Percentiles rank a stretch among this genome's conserved stretches.
Evolutionary conservation across 2,797 vertebrate species (phyloP).

Genomic region (Melopsittacus undulatus): DNA sequence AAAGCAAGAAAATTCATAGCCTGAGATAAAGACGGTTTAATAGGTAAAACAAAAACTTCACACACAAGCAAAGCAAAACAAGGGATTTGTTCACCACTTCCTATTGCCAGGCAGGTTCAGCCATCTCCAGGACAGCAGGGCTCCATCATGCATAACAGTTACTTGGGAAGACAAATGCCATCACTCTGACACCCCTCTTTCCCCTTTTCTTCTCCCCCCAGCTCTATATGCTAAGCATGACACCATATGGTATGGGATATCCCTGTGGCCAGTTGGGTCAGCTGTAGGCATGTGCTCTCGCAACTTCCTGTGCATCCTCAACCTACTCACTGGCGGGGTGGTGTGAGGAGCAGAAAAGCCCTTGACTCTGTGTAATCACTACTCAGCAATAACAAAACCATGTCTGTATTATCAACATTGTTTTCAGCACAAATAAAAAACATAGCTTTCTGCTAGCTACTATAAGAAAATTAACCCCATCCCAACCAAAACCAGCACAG

Average conservation of each 20-base stretch:
- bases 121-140: not conserved
- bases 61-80: not conserved
- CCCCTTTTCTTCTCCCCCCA: not conserved
- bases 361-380: not conserved
- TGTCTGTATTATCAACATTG: not conserved
- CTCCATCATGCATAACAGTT: not conserved
- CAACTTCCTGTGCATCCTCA: not conserved
- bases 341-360: not conserved
- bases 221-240: not conserved
- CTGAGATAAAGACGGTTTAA: not conserved
- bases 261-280: not conserved
- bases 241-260: not conserved
- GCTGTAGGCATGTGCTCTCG: not conserved
- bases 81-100: not conserved
- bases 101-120: not conserved
- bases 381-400: not conserved
- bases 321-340: not conserved
- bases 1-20: not conserved
- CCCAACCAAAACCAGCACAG: not conserved
- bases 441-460: not conserved
- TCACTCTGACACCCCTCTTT: not conserved
- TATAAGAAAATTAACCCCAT: not conserved
- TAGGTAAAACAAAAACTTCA: not conserved
- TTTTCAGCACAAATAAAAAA: not conserved
- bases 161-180: accelerated